Conservation (phyloP, 1,140 invertebrate species). For the Stegodyphus dumicola region DNA sequence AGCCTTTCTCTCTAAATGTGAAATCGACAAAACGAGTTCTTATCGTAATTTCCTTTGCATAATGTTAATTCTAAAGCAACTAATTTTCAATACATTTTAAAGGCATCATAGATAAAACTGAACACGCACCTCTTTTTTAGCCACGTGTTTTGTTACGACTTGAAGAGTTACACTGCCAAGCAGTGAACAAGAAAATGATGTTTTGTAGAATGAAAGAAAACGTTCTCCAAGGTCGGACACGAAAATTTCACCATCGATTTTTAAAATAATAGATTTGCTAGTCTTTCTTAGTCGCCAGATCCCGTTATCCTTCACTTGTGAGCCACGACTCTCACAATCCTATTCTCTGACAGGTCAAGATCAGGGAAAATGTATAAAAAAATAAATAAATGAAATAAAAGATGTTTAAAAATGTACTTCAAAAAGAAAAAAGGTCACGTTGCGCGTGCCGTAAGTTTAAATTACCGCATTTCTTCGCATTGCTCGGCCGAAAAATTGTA, state of each 20-base stretch:
- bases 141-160: too few relatives aligned
- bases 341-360: constrained; percentile 41
- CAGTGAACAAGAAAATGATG: too few relatives aligned
- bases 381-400: constrained; percentile 7
- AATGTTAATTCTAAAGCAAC: too few relatives aligned
- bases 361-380: constrained; percentile 21
- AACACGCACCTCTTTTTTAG: too few relatives aligned
- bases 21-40: too few relatives aligned
- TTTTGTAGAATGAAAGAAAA: too few relatives aligned
- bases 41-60: too few relatives aligned
- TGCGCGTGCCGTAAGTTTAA: constrained; percentile 33
- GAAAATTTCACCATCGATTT: not conserved
- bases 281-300: not conserved
- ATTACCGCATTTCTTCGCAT: constrained; percentile 38
- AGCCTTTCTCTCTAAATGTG: too few relatives aligned
- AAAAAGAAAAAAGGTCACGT: constrained; percentile 28
- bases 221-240: not conserved
- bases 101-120: too few relatives aligned
- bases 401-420: not conserved
- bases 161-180: too few relatives aligned
- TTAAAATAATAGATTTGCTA: not conserved
- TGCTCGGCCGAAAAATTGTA: constrained; percentile 41
- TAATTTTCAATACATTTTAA: too few relatives aligned
- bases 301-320: constrained; percentile 23
- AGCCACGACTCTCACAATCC: not conserved